Conservation (phyloP, 2,797 vertebrate species). For the Poecilia wingei region DNA sequence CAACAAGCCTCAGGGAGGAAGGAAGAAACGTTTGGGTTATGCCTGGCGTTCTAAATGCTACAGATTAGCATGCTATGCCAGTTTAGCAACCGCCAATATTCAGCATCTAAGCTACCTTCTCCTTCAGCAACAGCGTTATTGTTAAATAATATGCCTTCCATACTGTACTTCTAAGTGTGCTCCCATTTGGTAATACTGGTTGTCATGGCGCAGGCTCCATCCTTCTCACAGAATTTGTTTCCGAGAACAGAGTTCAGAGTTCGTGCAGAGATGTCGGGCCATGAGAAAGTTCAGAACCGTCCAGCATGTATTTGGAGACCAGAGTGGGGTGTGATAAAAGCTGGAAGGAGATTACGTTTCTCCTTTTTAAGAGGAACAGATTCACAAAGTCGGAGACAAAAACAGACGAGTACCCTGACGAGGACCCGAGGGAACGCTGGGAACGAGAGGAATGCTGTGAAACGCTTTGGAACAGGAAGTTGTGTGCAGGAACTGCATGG, state of each 20-base stretch:
- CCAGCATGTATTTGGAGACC: slow-evolving; percentile 57
- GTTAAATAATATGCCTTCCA: slow-evolving; percentile 52
- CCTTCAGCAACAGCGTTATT: slow-evolving; percentile 35
- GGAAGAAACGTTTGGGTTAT: slow-evolving; percentile 37
- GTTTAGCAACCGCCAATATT: slow-evolving; percentile 63
- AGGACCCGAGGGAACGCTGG: slow-evolving; percentile 57
- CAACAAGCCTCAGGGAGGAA: slow-evolving; percentile 44
- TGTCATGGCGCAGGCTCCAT: slow-evolving; percentile 67
- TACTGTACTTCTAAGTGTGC: slow-evolving; percentile 68
- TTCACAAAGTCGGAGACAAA: slow-evolving; percentile 41
- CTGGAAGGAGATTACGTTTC: slow-evolving; percentile 41
- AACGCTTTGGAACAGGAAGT: slow-evolving; percentile 59
- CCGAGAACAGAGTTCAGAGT: slow-evolving; percentile 43
- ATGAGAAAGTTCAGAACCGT: slow-evolving; percentile 77
- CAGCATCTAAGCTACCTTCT: slow-evolving; percentile 45
- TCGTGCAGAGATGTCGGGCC: slow-evolving; percentile 64
- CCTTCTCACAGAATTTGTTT: slow-evolving; percentile 66
- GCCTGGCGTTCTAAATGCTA: slow-evolving; percentile 59
- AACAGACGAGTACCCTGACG: slow-evolving; percentile 37
- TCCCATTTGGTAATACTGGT: slow-evolving; percentile 69
- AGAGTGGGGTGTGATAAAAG: slow-evolving; percentile 49
- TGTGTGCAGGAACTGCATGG: slow-evolving; percentile 46
- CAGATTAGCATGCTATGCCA: slow-evolving; percentile 70
- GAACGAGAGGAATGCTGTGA: slow-evolving; percentile 74
- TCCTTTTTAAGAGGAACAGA: slow-evolving; percentile 37